A percentile compares a stretch with the other conserved stretches of the same genome.
phyloP scores from a whole-genome alignment of 37 sponge, comb jelly and placozoan species.

The Spongia lamella region DNA sequence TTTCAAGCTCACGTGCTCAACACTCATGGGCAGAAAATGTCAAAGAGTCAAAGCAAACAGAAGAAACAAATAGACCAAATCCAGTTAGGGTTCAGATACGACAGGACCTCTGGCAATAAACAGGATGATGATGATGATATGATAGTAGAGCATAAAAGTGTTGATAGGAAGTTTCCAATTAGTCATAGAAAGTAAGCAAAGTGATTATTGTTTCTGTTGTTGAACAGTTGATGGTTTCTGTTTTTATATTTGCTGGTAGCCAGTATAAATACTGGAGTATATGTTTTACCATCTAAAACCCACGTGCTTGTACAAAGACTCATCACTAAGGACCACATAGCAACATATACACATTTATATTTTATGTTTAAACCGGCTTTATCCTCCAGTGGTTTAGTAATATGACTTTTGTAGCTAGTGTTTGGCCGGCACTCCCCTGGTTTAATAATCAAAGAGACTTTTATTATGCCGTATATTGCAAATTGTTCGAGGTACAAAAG shows the following conservation, averaged over 20 bases:
- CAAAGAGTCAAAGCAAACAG: constrained; percentile 72
- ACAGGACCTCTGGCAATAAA: not conserved
- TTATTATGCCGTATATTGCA: no score
- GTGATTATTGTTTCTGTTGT: not conserved
- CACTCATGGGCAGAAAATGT: constrained; percentile 52
- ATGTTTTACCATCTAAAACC: not conserved
- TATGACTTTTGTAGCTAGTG: no score
- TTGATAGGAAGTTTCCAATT: not conserved
- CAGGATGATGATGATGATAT: not conserved
- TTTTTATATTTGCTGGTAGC: not conserved
- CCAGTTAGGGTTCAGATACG: constrained; percentile 55
- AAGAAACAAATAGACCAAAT: constrained; percentile 56
- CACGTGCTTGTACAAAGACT: not conserved
- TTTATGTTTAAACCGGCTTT: no score
- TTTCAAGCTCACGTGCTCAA: constrained; percentile 74
- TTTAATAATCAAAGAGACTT: no score
- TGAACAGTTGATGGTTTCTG: not conserved
- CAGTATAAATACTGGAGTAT: not conserved
- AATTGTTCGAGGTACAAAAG: no score
- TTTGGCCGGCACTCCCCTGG: no score
- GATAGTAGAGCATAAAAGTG: not conserved
- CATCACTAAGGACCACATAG: not conserved
- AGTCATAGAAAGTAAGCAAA: not conserved
- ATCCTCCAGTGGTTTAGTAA: no score
- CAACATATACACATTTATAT: no score